Base-by-base conservation (phyloP, 2,797 vertebrate species). In the Lepidocolaptes lacrymiger region DNA sequence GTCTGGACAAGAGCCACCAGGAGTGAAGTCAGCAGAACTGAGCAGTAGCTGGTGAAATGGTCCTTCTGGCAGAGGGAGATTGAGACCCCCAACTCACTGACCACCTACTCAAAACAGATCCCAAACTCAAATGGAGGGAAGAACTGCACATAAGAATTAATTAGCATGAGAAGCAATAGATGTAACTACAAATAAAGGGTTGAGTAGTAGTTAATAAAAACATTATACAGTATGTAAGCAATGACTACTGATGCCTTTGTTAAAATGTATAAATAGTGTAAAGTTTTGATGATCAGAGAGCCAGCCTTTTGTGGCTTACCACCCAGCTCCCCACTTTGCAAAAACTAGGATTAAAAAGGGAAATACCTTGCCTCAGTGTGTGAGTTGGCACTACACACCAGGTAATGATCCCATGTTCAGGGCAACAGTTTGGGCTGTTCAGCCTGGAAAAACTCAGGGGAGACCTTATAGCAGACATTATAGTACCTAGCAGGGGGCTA, bases 91-190 rank as follows among this genome's bases (percentile, higher is more conserved):
- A 7, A 48, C 63, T 66, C 63, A 14, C 17, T 66, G 32, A 48
- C 23, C 43, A 34, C 17, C 63, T 27, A 46, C 43, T 66, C 44
- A 34, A 20, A 66, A 34, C n/a, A 48, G 24, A 34, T 18, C 23
- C 44, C 44, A 66, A 17, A 36, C n/a, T 10, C 24, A 66, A 34
- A 72, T 44, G 10, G 43, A 58, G 19, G 32, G 20, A 80, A 52
- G n/a, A 58, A 37, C 9, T 44, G 27, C 4, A 1, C 32, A 32
- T 4, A 1, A 1, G 1, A 28, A 18, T 11, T 44, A 58, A 44
- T 44, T 24, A 58, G 32, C 37, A 20, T 11, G 32, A 56, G 27
- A 72, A 44, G 67, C 6, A 2, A 71, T 12, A 13, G 37, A 28
- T 37, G 9, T 20, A 43, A 44, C 37, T 44, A 43, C 51, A 72